phyloP scores from a whole-genome alignment of 2,113 vertebrate species.

The Damaliscus lunatus region DNA sequence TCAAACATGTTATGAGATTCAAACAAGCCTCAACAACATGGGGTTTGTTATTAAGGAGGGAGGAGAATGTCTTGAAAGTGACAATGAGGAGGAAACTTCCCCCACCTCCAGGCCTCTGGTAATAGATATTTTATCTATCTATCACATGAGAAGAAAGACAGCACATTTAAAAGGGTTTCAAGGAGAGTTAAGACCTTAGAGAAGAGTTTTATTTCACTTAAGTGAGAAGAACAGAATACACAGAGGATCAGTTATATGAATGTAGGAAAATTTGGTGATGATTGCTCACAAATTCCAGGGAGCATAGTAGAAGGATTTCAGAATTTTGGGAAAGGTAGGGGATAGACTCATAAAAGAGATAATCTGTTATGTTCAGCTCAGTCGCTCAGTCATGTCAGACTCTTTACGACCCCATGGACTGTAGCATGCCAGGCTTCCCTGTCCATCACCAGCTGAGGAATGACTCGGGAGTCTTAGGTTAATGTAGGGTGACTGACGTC shows the following conservation, averaged over 20 bases:
- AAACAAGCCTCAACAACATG: background rate
- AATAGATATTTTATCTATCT: background rate
- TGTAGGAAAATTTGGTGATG: background rate
- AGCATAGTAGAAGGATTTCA: background rate
- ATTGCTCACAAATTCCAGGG: background rate
- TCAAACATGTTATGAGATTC: background rate
- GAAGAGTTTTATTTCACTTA: background rate
- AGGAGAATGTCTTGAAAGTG: background rate
- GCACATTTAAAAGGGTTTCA: background rate
- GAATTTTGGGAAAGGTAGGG: background rate
- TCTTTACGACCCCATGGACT: background rate
- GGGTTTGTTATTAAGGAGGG: background rate
- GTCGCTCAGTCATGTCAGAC: background rate
- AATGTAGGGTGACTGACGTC: background rate
- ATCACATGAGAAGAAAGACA: background rate
- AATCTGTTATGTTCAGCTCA: background rate
- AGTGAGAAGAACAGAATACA: background rate
- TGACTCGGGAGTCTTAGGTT: background rate
- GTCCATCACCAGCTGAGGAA: background rate
- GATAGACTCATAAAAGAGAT: background rate
- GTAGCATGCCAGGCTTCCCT: background rate
- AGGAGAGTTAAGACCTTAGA: background rate
- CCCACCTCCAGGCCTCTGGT: background rate
- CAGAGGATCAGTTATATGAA: background rate
- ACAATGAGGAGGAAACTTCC: background rate